Evolutionary conservation across 2,888 invertebrate genomes (phyloP), one percentile per base, ranked within the genome.

Genomic region (Alloscopus bannaensis): DNA sequence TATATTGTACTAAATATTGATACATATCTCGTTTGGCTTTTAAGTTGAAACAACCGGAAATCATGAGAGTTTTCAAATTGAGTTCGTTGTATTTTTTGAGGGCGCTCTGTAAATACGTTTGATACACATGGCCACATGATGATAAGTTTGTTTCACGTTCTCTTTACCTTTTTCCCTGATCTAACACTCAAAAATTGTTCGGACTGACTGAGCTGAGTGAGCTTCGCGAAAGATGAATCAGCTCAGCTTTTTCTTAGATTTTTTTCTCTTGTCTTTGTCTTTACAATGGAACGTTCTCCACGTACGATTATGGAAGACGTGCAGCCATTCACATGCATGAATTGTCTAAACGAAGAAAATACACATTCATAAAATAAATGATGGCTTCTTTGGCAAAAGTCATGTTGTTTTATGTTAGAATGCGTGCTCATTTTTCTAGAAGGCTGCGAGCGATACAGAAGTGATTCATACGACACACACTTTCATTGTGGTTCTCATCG

Each of bases 11-110:
- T 36, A 36, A 24, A 65, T 73, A 78, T 70, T 78, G 78, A 78
- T 78, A 78, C 29, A 42, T 69, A 78, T 78, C 78, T 78, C 47
- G 36, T 31, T 71, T 55, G 36, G 64, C 65, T 57, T 70, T 71
- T 71, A 65, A 65, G 69, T 20, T 18, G 40, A 22, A 66, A 69
- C 60, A 50, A 76, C 78, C 78, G 78, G 78, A 78, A 78, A 78
- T 78, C 78, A 71, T 69, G 50, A 75, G 36, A 60, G 60, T 70
- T 70, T 42, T n/a, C n/a, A n/a, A n/a, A 55, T 18, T 52, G 42
- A 55, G 72, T 72, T 72, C 72, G 73, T 73, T 73, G 78, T 59
- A 64, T 70, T 68, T 55, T 55, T n/a, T 40, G 28, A 59, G 20
- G 26, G 29, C 47, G 29, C 36, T 66, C 29, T 36, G n/a, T n/a